Evolutionary conservation across 2,797 vertebrate species (phyloP), one percentile per base, ranked within the genome.

Genomic region (Gobio occitaniae): DNA sequence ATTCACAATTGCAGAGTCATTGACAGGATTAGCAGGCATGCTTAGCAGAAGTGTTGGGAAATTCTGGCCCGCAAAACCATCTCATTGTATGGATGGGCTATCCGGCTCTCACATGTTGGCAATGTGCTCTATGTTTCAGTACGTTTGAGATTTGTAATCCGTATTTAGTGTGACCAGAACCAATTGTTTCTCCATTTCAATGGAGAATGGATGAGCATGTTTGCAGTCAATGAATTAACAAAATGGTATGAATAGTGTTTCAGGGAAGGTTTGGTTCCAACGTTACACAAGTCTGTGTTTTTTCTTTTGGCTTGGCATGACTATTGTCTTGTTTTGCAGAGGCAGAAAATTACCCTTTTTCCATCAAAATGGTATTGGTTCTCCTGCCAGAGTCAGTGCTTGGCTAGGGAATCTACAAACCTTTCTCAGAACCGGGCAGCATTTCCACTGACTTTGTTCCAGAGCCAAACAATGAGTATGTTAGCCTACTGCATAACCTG

Each of bases 71-170:
- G 16, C 41, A 0, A 21, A 50, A 70, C 2, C 1, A 36, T 71
- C 78, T 32, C 38, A 68, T 77, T 72, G 56, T 78, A 84, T 48
- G 69, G 77, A 59, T 74, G 48, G 76, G 17, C 61, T 69, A 66
- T 70, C 15, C 79, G 10, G 47, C 65, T 59, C 38, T 59, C 71
- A 70, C 52, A 66, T 12, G n/a, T 47, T 82, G 66, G 72, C 79
- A 82, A 47, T 32, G 74, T 50, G 65, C 68, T 78, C 61, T 0
- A 50, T 75, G 61, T 84, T 75, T 81, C 71, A 32, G 77, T 70
- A 84, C 82, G 6, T 87, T 87, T 80, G 78, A 81, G 83, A 72
- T 72, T 79, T 79, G 66, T 84, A 84, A 79, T 79, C 83, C 83
- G 52, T 79, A 65, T 79, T 84, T 79, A 79, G 83, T 65, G 68